Evolutionary conservation across 92 coral and sea anemone genomes (phyloP).

Genomic region (Heteractis magnifica): DNA sequence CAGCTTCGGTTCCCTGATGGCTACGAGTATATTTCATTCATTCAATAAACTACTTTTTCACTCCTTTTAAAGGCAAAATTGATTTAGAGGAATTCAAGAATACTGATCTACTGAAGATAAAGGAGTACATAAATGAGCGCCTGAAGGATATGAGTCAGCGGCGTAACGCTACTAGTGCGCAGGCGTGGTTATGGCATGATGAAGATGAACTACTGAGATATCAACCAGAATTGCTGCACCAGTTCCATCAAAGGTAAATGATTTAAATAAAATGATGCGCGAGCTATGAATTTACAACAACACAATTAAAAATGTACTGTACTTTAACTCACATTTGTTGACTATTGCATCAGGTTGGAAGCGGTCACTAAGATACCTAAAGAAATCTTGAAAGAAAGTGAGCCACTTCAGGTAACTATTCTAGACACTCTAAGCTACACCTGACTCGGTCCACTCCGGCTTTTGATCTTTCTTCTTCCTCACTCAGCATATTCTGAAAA

Average conservation of each 20-base stretch:
- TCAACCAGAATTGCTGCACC: conserved; percentile 67
- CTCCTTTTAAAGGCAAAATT: conserved; percentile 45
- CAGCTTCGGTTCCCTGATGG: background rate
- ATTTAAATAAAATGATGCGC: background rate
- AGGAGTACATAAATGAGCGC: conserved; percentile 51
- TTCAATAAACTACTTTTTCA: too few species aligned
- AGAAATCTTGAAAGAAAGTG: conserved; percentile 79
- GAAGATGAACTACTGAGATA: conserved; percentile 79
- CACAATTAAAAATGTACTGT: background rate
- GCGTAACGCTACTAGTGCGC: conserved; percentile 59
- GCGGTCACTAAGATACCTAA: conserved; percentile 74
- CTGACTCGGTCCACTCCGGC: too few species aligned
- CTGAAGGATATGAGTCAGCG: conserved; percentile 47
- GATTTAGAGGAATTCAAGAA: conserved; percentile 70
- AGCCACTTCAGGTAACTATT: conserved; percentile 63
- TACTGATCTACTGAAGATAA: conserved; percentile 48
- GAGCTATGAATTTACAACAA: too few species aligned
- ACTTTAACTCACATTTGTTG: background rate
- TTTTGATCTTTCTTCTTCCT: background rate
- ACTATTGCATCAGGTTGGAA: conserved; percentile 47
- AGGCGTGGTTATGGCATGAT: conserved; percentile 87
- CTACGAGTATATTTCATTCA: background rate
- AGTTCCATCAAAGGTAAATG: conserved; percentile 70
- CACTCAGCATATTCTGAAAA: background rate
- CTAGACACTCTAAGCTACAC: too few species aligned